Evolutionary conservation across 2,113 vertebrate species (phyloP).

Genomic region (Corapipo altera): DNA sequence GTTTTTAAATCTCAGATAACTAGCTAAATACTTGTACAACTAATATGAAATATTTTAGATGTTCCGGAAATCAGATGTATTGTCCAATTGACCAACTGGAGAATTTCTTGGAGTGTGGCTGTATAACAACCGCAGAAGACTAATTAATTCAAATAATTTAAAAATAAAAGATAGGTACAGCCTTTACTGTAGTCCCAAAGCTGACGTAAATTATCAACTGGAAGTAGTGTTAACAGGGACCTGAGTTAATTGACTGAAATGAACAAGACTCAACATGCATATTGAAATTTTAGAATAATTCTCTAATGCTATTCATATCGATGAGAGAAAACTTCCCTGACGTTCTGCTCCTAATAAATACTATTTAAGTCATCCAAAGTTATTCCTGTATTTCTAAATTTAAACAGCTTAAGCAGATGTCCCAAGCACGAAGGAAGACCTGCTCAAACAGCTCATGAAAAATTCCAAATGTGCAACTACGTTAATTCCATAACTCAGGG

Average conservation of each 20-base stretch:
- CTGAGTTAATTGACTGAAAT: constrained; percentile 12
- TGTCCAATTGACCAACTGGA: neutral
- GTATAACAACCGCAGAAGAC: neutral
- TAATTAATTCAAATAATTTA: neutral
- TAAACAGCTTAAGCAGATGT: neutral
- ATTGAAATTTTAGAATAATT: constrained; percentile 7
- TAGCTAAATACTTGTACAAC: neutral
- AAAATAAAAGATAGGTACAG: neutral
- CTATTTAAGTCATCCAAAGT: neutral
- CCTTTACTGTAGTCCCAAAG: neutral
- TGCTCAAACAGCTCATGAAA: neutral
- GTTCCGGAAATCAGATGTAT: neutral
- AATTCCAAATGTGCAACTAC: neutral
- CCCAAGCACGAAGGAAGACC: neutral
- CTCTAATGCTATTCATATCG: neutral
- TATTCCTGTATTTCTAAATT: neutral
- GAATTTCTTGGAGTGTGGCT: neutral
- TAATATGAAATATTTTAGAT: neutral
- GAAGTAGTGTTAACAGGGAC: neutral
- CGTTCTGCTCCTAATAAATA: neutral
- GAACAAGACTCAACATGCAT: neutral
- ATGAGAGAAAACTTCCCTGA: neutral
- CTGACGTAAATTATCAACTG: neutral
- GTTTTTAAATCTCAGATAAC: neutral
- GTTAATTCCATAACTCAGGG: neutral